phyloP scores from a whole-genome alignment of 1,140 invertebrate genomes.

The Panulirus ornatus region DNA sequence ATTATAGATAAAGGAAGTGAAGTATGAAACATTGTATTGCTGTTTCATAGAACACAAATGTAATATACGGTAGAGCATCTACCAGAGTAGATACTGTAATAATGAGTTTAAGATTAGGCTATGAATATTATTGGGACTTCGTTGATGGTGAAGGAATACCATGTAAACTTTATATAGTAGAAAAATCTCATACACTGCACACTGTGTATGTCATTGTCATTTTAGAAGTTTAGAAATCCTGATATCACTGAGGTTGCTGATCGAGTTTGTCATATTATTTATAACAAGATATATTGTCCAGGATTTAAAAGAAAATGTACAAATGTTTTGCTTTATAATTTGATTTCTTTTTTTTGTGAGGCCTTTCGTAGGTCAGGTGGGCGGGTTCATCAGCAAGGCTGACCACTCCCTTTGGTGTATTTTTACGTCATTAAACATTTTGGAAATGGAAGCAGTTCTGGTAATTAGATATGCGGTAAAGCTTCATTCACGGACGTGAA shows the following conservation, averaged over 20 bases:
- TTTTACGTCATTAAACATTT: neutral
- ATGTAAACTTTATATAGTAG: neutral
- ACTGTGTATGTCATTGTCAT: neutral
- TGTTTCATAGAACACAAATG: too few relatives aligned
- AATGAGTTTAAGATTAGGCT: neutral
- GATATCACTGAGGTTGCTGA: neutral
- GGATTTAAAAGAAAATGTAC: neutral
- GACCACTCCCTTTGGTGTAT: neutral
- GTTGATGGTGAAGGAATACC: neutral
- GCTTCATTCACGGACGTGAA: too few relatives aligned
- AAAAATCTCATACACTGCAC: neutral
- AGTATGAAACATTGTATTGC: neutral
- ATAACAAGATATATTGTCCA: neutral
- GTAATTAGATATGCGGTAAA: too few relatives aligned
- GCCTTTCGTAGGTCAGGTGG: neutral
- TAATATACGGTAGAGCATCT: neutral
- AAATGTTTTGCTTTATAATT: neutral
- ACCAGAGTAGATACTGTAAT: neutral
- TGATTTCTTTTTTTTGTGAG: neutral
- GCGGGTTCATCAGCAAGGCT: neutral
- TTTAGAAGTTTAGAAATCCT: neutral
- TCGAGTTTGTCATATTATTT: neutral
- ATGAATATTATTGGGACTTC: neutral
- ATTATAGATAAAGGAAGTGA: neutral
- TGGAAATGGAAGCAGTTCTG: too few relatives aligned